Evolutionary conservation across 2,888 invertebrate species (phyloP).

Genomic region (Ctenicera cuprea): DNA sequence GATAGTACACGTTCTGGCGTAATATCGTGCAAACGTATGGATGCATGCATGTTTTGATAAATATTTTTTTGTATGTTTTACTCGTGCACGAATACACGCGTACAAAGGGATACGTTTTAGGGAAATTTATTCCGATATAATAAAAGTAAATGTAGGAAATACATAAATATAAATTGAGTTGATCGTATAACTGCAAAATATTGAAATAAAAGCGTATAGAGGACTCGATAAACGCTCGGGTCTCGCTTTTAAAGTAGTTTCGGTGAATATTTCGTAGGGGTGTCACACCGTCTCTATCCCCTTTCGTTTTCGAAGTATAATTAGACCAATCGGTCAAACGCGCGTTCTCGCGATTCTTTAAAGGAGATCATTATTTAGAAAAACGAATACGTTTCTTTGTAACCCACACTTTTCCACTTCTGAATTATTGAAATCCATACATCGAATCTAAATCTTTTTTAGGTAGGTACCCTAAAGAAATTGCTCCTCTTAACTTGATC

Average conservation of each 20-base stretch:
- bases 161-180: slow-evolving; percentile 48
- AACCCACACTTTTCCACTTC: slow-evolving; percentile 9
- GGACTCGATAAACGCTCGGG: slow-evolving; percentile 30
- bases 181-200: slow-evolving; percentile 47
- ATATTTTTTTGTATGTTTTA: neutral
- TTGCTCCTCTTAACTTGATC: neutral
- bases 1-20: too few relatives aligned
- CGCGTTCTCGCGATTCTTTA: slow-evolving; percentile 53
- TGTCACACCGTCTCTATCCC: slow-evolving; percentile 28
- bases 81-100: slow-evolving; percentile 5
- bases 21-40: neutral
- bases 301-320: slow-evolving; percentile 46
- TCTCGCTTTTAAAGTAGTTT: slow-evolving; percentile 44
- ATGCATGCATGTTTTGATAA: slow-evolving; percentile 4
- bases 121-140: slow-evolving; percentile 30
- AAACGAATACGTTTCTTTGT: slow-evolving; percentile 32
- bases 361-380: slow-evolving; percentile 56
- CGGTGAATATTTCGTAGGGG: slow-evolving; percentile 41
- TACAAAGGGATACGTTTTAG: slow-evolving; percentile 6
- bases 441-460: neutral
- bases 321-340: slow-evolving; percentile 61
- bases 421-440: slow-evolving; percentile 26
- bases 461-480: neutral
- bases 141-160: slow-evolving; percentile 42
- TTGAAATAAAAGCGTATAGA: slow-evolving; percentile 41